These are phyloP conservation scores for Julus scandinavius DNA, from an alignment of 2,888 invertebrate species.

Conservation along the genomic window DNA sequence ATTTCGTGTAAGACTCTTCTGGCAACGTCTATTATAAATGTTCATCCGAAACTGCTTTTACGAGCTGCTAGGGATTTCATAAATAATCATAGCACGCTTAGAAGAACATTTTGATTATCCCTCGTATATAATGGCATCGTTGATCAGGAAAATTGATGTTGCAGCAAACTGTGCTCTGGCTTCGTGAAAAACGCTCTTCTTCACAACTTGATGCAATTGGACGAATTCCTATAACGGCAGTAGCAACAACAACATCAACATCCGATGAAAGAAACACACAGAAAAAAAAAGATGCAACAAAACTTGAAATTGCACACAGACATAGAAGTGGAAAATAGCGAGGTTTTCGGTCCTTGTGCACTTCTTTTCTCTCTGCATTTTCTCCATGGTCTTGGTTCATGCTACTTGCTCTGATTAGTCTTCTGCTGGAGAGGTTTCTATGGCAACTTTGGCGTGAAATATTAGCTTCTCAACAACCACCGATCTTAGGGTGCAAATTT, in stretches of 20 bases:
- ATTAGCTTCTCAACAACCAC: not conserved
- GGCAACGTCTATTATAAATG: conserved; percentile 10
- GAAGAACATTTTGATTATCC: conserved; percentile 42
- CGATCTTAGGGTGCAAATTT: not conserved
- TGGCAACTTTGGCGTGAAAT: conserved; percentile 32
- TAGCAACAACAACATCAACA: not conserved
- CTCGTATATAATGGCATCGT: conserved; percentile 25
- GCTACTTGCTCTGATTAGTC: conserved; percentile 24
- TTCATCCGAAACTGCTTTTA: conserved; percentile 10
- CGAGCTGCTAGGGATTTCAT: conserved; percentile 42
- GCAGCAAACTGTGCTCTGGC: not conserved
- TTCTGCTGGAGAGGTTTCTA: not conserved
- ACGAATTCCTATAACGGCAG: not conserved
- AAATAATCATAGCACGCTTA: conserved; percentile 42
- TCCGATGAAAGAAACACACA: not conserved
- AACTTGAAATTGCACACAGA: not conserved
- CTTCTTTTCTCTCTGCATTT: not conserved
- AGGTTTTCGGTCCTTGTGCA: not conserved
- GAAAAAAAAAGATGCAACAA: not conserved
- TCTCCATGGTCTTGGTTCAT: not conserved
- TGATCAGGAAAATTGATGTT: conserved; percentile 42
- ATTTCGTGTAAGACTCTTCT: not conserved
- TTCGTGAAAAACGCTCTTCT: not conserved
- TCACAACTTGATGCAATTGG: conserved; percentile 23
- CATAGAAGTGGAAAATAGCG: not conserved